These are phyloP conservation scores for Podocnemis expansa DNA, from an alignment of 2,113 vertebrate species.

Conservation along the genomic window DNA sequence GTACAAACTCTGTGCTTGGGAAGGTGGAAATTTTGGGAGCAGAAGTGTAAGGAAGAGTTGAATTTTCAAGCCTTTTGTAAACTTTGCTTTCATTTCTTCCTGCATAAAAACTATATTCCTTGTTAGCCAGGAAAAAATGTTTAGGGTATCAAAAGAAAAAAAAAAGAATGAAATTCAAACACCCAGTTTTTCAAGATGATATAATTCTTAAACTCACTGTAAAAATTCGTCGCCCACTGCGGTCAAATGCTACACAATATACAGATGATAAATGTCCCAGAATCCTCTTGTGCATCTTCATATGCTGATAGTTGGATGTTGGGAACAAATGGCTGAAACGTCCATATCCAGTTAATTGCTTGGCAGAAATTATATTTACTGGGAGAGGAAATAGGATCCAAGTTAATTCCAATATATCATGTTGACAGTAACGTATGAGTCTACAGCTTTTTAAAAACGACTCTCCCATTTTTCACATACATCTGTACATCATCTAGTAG, in stretches of 20 bases:
- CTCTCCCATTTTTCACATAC: neutral
- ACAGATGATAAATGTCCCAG: constrained; percentile 97
- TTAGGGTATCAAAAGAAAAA: neutral
- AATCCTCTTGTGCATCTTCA: constrained; percentile 98
- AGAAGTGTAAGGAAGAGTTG: neutral
- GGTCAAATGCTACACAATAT: constrained; percentile 97
- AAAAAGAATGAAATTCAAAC: neutral
- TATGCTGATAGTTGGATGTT: constrained; percentile 92
- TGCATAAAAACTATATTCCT: neutral
- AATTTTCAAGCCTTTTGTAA: neutral
- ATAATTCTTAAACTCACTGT: constrained; percentile 81
- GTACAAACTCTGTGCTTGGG: neutral
- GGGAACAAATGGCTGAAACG: constrained; percentile 90
- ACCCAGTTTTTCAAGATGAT: neutral
- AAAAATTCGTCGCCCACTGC: constrained; percentile 94
- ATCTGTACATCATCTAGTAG: neutral
- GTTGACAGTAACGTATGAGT: neutral
- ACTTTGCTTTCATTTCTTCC: neutral
- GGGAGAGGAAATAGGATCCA: neutral
- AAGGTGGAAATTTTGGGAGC: neutral
- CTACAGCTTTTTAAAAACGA: neutral
- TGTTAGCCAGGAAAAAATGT: neutral
- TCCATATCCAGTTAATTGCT: constrained; percentile 88
- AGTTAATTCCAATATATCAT: neutral
- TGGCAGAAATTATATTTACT: constrained; percentile 90